A percentile compares a stretch with the other conserved stretches of the same genome.
Evolutionary conservation across 92 coral and sea anemone genomes (phyloP).

Genomic region (Diadumene lineata): DNA sequence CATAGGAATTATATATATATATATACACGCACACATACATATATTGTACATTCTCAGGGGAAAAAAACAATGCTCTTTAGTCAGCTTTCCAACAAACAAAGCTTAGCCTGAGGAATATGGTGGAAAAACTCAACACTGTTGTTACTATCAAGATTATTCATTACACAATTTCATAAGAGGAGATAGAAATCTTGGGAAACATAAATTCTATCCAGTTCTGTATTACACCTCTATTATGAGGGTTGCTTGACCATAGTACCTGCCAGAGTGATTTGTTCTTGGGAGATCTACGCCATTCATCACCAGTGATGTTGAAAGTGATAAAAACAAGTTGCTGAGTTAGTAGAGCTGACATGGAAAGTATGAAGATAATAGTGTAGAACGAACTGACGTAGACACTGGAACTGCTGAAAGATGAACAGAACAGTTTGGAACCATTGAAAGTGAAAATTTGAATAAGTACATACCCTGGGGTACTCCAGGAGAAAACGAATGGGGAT

Average conservation of each 20-base stretch:
- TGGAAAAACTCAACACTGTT: no score
- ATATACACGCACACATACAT: no score
- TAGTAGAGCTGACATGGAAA: constrained; percentile 74
- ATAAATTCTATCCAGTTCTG: constrained; percentile 87
- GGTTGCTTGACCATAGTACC: constrained; percentile 45
- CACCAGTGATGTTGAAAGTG: constrained; percentile 89
- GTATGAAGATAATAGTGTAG: constrained; percentile 62
- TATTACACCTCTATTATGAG: constrained; percentile 75
- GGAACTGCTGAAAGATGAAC: constrained; percentile 68
- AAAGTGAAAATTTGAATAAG: no score
- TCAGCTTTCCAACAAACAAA: no score
- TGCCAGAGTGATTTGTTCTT: constrained; percentile 68
- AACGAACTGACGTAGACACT: constrained; percentile 74
- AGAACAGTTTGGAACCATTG: no score
- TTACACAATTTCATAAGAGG: constrained; percentile 24
- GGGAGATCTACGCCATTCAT: constrained; percentile 85
- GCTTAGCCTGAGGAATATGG: no score
- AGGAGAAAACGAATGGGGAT: no score
- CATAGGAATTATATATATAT: no score
- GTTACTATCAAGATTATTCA: no score
- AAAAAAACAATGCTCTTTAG: no score
- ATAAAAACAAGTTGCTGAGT: constrained; percentile 75
- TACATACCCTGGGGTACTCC: no score
- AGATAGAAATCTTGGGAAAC: not conserved
- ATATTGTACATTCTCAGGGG: no score